A percentile compares a stretch with the other conserved stretches of the same genome.
Conservation (phyloP, 2,888 invertebrate genomes). For the Drosophila anomelani region DNA sequence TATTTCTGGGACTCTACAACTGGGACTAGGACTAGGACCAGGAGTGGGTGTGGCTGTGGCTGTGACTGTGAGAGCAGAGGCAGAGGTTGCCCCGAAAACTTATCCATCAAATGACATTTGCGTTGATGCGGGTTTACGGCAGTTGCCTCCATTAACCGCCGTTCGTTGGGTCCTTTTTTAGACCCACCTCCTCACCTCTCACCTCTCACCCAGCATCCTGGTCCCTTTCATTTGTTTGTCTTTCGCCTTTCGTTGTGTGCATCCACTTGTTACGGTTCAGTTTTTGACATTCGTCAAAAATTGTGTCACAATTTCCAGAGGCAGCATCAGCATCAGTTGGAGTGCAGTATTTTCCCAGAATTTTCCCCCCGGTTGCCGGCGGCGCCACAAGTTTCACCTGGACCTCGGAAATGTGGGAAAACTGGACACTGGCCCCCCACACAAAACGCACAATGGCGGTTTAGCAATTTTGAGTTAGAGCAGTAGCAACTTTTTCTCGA, state of each 20-base stretch:
- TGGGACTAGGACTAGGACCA: neutral
- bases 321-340: neutral
- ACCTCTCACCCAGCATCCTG: neutral
- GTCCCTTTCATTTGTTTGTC: slow-evolving; percentile 50
- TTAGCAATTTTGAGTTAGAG: slow-evolving; percentile 23
- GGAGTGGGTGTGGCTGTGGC: neutral
- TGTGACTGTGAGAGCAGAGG: neutral
- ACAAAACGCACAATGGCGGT: slow-evolving; percentile 17
- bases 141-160: slow-evolving; percentile 33
- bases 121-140: slow-evolving; percentile 71
- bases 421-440: slow-evolving; percentile 6
- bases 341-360: slow-evolving; percentile 32
- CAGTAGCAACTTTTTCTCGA: slow-evolving; percentile 23
- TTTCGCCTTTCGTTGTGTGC: slow-evolving; percentile 38
- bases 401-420: slow-evolving; percentile 4
- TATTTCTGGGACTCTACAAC: neutral
- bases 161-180: slow-evolving; percentile 18
- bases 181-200: neutral
- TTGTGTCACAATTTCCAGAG: slow-evolving; percentile 68
- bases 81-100: slow-evolving; percentile 57
- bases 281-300: slow-evolving; percentile 74
- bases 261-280: slow-evolving; percentile 67
- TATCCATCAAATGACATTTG: slow-evolving; percentile 79
- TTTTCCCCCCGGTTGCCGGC: slow-evolving; percentile 8
- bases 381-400: slow-evolving; percentile 28